Base-by-base conservation (phyloP, 1,140 invertebrate genomes). In the Drosophila novamexicana region DNA sequence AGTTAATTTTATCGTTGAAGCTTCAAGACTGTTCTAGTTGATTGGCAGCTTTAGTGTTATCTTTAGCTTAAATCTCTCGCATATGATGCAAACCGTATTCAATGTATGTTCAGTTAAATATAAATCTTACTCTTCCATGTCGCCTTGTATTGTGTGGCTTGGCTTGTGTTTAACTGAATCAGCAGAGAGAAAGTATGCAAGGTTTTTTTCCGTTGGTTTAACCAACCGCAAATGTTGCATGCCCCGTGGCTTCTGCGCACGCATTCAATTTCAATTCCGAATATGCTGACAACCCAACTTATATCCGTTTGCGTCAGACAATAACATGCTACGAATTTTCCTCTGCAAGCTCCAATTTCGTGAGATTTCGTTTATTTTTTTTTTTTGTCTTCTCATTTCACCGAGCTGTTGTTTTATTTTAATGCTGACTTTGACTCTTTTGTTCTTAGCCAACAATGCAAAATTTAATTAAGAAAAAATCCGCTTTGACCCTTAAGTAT, bases 231-330 rank as follows among this genome's bases (percentile, higher is more conserved):
- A 54, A 56, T 56, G 32, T 42, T 74, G 64, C 54, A 54, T 67
- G 56, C 29, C 50, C 45, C 63, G 45, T 56, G 53, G 68, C 68
- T 58, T 36, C 6, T 45, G 52, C 50, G 16, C 49, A 32, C 57
- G 36, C 56, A 59, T 54, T 67, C 47, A 59, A 73, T 67, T 73
- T 68, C 70, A 59, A 67, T 67, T 73, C 16, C 47, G 44, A 74
- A 68, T 74, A 56, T 69, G 71, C 71, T 74, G 71, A 74, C 71
- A 68, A 62, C 57, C 34, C 36, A 73, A 68, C 56, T 32, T 69
- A 45, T 49, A 52, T 59, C 50, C 40, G 40, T 62, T 61, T 16
- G 42, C 29, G 9, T 47, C 56, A 39, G 18, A 61, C 49, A 68
- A 68, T 50, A 54, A 61, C 18, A 57, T 49, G 54, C 34, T 36